Conservation (phyloP, 2,113 vertebrate species). For the Athene cunicularia region DNA sequence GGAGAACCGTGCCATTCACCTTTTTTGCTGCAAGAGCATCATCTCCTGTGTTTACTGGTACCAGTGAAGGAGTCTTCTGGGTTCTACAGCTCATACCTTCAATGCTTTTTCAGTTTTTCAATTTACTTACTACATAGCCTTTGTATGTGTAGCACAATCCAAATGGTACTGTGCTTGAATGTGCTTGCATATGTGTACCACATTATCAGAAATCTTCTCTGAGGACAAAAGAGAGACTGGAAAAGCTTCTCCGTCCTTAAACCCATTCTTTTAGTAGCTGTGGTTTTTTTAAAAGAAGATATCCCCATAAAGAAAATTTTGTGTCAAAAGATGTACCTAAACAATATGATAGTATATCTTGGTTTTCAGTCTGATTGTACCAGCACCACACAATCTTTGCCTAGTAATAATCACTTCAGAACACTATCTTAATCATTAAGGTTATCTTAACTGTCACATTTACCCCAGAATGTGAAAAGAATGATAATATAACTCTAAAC, state of each 20-base stretch:
- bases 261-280: background rate
- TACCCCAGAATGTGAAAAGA: background rate
- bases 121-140: background rate
- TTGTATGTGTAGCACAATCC: rapidly evolving
- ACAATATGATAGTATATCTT: background rate
- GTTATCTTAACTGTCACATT: background rate
- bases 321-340: background rate
- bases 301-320: background rate
- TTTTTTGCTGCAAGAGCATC: too few relatives aligned
- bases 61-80: background rate
- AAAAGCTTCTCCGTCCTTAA: background rate
- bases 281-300: background rate
- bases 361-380: background rate
- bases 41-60: background rate
- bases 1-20: too few relatives aligned
- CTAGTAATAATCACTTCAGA: background rate
- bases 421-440: background rate
- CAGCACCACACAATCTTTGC: background rate
- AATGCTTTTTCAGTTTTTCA: background rate
- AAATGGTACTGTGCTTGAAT: background rate
- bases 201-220: background rate
- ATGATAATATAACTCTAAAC: background rate
- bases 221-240: background rate
- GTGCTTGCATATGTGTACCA: background rate
- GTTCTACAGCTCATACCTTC: background rate